These are phyloP conservation scores for Salmo trutta DNA, from an alignment of 2,797 vertebrate species.

Conservation along the genomic window DNA sequence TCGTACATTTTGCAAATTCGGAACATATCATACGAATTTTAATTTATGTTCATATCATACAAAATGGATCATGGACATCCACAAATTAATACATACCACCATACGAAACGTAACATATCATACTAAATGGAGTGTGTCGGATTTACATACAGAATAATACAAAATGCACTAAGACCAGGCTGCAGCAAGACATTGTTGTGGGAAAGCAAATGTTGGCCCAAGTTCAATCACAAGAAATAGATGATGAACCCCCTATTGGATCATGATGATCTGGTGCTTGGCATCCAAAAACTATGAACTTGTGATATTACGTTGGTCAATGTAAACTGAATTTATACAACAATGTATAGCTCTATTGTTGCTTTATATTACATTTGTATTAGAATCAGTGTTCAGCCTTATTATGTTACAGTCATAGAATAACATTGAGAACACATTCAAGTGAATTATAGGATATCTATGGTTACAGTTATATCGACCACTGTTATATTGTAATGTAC, in stretches of 20 bases:
- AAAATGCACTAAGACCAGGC: no score
- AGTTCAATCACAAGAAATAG: neutral
- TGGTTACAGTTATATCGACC: neutral
- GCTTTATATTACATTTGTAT: neutral
- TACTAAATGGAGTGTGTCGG: no score
- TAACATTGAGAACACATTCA: neutral
- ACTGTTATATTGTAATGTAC: neutral
- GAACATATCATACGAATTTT: no score
- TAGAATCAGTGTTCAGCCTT: neutral
- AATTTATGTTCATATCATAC: no score
- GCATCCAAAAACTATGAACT: neutral
- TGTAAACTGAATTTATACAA: neutral
- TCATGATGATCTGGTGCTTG: neutral
- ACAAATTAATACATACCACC: no score
- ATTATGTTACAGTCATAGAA: neutral
- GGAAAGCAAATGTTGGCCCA: neutral
- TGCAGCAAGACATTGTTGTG: neutral
- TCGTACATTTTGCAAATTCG: no score
- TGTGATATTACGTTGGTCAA: neutral
- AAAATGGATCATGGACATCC: no score
- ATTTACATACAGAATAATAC: no score
- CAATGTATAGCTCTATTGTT: neutral
- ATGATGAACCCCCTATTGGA: neutral
- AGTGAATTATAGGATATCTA: neutral
- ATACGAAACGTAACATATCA: no score